A percentile compares a stretch with the other conserved stretches of the same genome.
Conservation (phyloP, 2,113 vertebrate species). For the Hypomesus transpacificus region DNA sequence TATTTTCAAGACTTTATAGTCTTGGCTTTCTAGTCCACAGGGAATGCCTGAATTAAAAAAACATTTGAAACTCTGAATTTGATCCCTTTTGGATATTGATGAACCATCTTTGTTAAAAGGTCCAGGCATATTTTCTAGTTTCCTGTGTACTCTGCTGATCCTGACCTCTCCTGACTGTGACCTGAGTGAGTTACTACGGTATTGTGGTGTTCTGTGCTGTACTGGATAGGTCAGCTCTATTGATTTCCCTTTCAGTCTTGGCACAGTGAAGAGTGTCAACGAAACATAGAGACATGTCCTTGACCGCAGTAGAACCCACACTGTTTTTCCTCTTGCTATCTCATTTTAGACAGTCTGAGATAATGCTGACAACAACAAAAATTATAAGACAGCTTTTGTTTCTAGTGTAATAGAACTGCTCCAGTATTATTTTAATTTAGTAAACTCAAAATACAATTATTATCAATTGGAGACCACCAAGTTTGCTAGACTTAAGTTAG, state of each 20-base stretch:
- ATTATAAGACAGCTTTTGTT: neutral
- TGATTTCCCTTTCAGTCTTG: slow-evolving; percentile 73
- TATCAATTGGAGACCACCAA: slow-evolving; percentile 73
- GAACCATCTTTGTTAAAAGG: slow-evolving; percentile 52
- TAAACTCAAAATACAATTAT: slow-evolving; percentile 57
- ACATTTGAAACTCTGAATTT: neutral
- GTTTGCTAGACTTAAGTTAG: slow-evolving; percentile 54
- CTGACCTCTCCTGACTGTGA: slow-evolving; percentile 69
- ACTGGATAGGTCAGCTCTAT: slow-evolving; percentile 66
- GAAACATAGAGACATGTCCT: slow-evolving; percentile 65
- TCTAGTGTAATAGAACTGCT: too few species aligned
- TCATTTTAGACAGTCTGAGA: slow-evolving; percentile 29
- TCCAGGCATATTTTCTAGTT: slow-evolving; percentile 60
- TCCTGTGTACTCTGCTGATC: slow-evolving; percentile 71
- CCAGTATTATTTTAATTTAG: too few species aligned
- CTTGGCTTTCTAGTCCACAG: too few species aligned
- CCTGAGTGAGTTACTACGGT: slow-evolving; percentile 71
- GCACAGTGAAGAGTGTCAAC: slow-evolving; percentile 68
- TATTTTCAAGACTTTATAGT: too few species aligned
- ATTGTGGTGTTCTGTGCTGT: slow-evolving; percentile 42
- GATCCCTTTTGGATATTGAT: slow-evolving; percentile 45
- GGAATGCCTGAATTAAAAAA: too few species aligned
- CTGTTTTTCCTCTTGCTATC: slow-evolving; percentile 29
- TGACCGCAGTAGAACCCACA: slow-evolving; percentile 60
- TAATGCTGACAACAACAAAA: neutral